Evolutionary conservation across 2,113 vertebrate species (phyloP).

Genomic region (Dicrurus megarhynchus): DNA sequence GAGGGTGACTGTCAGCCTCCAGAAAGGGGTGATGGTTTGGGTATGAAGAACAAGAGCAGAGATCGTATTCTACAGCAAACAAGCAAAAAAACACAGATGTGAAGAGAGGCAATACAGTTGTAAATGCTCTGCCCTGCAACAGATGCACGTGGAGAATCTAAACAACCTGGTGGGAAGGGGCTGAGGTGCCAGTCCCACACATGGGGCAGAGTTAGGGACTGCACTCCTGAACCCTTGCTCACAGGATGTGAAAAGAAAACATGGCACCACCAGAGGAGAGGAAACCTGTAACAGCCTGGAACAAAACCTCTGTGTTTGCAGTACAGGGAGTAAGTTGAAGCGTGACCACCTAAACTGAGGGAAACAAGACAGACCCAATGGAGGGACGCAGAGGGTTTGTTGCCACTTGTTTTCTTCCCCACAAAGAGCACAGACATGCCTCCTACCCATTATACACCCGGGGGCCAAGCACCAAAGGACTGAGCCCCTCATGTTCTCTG

Average conservation of each 20-base stretch:
- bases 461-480: background rate
- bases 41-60: background rate
- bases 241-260: background rate
- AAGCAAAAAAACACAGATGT: background rate
- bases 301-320: background rate
- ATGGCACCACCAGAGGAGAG: background rate
- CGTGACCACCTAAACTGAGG: background rate
- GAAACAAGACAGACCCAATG: background rate
- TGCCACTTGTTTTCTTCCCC: background rate
- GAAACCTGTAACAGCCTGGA: background rate
- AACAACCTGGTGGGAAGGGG: background rate
- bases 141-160: background rate
- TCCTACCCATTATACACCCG: background rate
- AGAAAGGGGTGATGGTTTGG: background rate
- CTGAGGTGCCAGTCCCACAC: background rate
- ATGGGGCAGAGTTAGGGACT: accelerated
- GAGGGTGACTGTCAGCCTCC: background rate
- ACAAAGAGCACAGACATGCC: accelerated
- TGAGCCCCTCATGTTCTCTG: accelerated
- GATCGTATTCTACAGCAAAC: background rate
- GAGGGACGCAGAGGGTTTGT: background rate
- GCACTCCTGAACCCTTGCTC: accelerated
- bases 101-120: background rate
- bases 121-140: background rate
- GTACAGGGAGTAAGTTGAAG: background rate